phyloP scores from a whole-genome alignment of 2,888 invertebrate genomes.

The Pardosa pseudoannulata region DNA sequence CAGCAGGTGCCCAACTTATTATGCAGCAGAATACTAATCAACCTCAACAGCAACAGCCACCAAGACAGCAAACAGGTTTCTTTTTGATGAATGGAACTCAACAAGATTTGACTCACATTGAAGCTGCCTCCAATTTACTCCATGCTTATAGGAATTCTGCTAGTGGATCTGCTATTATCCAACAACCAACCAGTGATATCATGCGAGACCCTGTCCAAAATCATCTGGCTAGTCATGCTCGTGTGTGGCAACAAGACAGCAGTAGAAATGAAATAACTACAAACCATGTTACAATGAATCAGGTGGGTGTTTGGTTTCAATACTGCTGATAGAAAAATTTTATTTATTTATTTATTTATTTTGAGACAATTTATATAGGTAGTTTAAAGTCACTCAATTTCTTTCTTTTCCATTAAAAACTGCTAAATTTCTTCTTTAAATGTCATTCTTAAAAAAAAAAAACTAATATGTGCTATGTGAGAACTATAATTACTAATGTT shows the following conservation, averaged over 20 bases:
- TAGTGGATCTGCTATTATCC: slow-evolving; percentile 8
- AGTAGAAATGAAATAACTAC: slow-evolving; percentile 31
- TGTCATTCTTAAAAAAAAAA: too few relatives aligned
- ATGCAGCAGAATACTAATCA: slow-evolving; percentile 35
- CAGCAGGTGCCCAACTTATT: slow-evolving; percentile 23
- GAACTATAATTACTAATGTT: too few relatives aligned
- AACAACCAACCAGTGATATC: slow-evolving; percentile 25
- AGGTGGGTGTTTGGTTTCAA: slow-evolving; percentile 29
- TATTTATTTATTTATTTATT: too few relatives aligned
- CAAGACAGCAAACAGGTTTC: slow-evolving; percentile 39
- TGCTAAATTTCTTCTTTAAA: too few relatives aligned
- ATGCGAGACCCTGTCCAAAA: slow-evolving; percentile 53
- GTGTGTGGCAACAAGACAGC: slow-evolving; percentile 65
- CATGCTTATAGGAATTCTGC: slow-evolving; percentile 41
- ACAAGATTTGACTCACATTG: slow-evolving; percentile 23
- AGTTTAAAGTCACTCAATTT: too few relatives aligned
- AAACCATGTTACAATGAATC: slow-evolving; percentile 44
- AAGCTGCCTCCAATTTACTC: slow-evolving; percentile 30
- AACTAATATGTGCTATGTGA: too few relatives aligned
- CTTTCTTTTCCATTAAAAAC: too few relatives aligned
- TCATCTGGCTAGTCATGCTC: slow-evolving; percentile 42
- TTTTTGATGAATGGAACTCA: slow-evolving; percentile 48
- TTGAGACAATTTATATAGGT: too few relatives aligned
- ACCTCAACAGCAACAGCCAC: slow-evolving; percentile 13
- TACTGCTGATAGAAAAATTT: too few relatives aligned